Base-by-base conservation (phyloP, 1,140 invertebrate genomes). In the Drosophila mojavensis region DNA sequence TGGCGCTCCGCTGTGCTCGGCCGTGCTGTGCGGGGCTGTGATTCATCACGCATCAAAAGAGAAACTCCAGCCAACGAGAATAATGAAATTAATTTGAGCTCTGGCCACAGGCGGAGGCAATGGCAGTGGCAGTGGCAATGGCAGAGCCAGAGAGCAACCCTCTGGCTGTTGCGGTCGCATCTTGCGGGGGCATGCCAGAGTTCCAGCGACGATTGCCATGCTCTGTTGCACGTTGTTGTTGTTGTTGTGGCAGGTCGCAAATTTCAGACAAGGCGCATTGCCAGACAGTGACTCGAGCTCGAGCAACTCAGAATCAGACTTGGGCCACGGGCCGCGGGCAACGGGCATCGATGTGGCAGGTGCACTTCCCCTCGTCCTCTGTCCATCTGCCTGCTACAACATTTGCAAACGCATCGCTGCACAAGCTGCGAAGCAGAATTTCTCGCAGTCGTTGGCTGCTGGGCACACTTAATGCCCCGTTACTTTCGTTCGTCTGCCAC, bases 41-140 rank as follows among this genome's bases (percentile, higher is more conserved):
- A 78, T 78, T 78, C 75, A 78, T 78, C 75, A 78, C 70, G 75
- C 71, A 75, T 78, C 75, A 78, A 70, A 78, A 78, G 62, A 63
- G 58, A 80, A 79, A 80, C 66, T 82, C 50, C 43, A 76, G 61
- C 61, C 72, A 78, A 78, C 72, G 62, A 76, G 67, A 83, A 83
- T 79, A 83, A 84, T 79, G 71, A 68, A 80, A 84, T 84, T 83
- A 84, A 84, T 83, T 84, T 73, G 36, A 83, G 56, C 80, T 75
- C 75, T 68, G 54, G 75, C 66, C 71, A 48, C 64, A 79, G 64
- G 15, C 24, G 5, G 26, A 41, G 24, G 36, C 15, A 17, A 48
- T 15, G 26, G 10, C 26, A 28, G 50, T n/a, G 64, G 15, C 24
- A 3, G 26, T 28, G 24, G 36, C 15, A 17, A 48, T 15, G 26